Percentiles rank a stretch among this genome's conserved stretches.
These are phyloP conservation scores for Gonocerus acuteangulatus DNA, from an alignment of 2,888 invertebrate species.

Conservation along the genomic window DNA sequence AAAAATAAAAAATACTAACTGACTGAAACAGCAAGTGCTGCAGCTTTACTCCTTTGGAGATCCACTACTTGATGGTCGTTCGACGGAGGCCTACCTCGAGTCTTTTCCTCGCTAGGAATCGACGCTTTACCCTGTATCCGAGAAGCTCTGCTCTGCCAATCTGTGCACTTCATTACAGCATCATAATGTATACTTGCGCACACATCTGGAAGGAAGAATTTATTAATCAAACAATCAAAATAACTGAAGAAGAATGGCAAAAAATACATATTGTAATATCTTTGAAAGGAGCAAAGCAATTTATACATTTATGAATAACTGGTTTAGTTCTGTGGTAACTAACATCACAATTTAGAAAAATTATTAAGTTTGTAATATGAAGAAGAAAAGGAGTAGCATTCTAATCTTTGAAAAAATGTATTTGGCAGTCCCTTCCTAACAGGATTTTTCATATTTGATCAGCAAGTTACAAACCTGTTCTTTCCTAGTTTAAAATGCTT, in stretches of 20 bases:
- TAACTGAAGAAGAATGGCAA: neutral
- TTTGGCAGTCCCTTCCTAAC: too few species aligned
- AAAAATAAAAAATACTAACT: too few species aligned
- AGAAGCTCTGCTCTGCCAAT: constrained; percentile 67
- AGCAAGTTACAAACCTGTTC: too few species aligned
- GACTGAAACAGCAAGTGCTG: constrained; percentile 29
- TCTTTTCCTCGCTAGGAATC: neutral
- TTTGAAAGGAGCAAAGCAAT: too few species aligned
- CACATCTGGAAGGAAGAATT: constrained; percentile 53
- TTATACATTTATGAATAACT: neutral
- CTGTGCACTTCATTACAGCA: constrained; percentile 63
- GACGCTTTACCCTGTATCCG: constrained; percentile 27
- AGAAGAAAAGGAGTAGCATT: too few species aligned
- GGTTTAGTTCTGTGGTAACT: too few species aligned
- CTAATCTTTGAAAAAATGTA: too few species aligned
- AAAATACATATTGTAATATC: neutral
- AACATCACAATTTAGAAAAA: too few species aligned
- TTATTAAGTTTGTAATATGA: too few species aligned
- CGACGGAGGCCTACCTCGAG: constrained; percentile 24
- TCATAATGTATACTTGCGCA: constrained; percentile 60
- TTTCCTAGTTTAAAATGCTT: too few species aligned
- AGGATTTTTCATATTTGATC: too few species aligned
- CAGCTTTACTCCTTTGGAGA: constrained; percentile 37
- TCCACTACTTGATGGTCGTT: constrained; percentile 32
- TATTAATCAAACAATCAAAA: neutral